Evolutionary conservation across 2,113 vertebrate species (phyloP).

Genomic region (Ploceus nigricollis): DNA sequence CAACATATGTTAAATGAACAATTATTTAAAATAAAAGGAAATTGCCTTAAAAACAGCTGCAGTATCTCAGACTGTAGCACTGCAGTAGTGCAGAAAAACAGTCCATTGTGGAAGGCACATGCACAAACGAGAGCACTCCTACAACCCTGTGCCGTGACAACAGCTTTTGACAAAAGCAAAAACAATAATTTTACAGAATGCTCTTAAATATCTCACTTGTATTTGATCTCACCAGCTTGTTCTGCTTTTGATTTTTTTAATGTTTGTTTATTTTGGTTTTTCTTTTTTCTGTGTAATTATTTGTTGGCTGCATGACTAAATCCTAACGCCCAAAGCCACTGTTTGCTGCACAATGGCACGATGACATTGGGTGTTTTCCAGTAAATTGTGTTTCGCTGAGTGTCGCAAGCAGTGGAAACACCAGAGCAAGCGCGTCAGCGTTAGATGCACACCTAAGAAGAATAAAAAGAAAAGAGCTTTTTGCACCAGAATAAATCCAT

Average conservation of each 20-base stretch:
- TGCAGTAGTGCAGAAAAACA: conserved; percentile 13
- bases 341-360: conserved; percentile 33
- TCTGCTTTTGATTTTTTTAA: not conserved
- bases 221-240: conserved; percentile 4
- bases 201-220: not conserved
- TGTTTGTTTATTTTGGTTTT: not conserved
- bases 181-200: not conserved
- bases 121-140: not conserved
- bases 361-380: conserved; percentile 52
- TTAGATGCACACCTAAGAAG: conserved; percentile 43
- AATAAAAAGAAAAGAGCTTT: conserved; percentile 65
- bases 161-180: conserved; percentile 15
- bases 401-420: not conserved
- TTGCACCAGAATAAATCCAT: conserved; percentile 61
- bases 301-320: not conserved
- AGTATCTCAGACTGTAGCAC: conserved; percentile 5
- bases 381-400: not conserved
- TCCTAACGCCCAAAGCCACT: conserved; percentile 14
- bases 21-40: conserved; percentile 72
- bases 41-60: conserved; percentile 58
- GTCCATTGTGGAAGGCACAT: not conserved
- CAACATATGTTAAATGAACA: conserved; percentile 54
- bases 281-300: not conserved
- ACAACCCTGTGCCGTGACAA: not conserved
- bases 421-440: not conserved